Conservation (phyloP, 1,140 invertebrate genomes). For the Penaeus japonicus region DNA sequence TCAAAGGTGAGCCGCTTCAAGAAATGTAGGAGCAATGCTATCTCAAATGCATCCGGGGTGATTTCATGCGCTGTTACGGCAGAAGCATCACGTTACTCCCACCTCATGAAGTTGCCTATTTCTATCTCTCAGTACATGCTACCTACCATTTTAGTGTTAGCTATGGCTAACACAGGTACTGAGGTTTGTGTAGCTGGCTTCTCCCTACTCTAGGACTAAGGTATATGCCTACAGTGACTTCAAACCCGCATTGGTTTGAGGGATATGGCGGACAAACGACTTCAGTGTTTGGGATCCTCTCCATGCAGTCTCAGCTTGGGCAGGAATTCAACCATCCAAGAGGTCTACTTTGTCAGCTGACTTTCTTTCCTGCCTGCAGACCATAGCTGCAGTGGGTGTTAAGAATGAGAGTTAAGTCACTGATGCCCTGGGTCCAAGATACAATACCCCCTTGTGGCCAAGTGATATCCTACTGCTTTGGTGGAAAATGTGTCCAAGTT, state of each 20-base stretch:
- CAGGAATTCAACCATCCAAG: not conserved
- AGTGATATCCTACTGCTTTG: not conserved
- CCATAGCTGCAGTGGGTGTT: no score
- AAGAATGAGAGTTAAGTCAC: no score
- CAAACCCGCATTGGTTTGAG: not conserved
- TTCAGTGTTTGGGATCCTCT: not conserved
- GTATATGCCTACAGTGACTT: not conserved
- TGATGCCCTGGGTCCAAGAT: not conserved
- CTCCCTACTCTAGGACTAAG: not conserved
- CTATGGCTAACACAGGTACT: not conserved
- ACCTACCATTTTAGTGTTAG: not conserved
- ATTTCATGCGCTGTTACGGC: no score
- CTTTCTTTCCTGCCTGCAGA: not conserved
- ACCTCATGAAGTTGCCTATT: no score
- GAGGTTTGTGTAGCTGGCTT: not conserved
- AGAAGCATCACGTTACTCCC: no score
- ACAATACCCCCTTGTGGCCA: not conserved
- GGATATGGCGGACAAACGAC: not conserved
- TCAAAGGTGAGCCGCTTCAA: not conserved
- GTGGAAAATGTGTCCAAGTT: conserved; percentile 4
- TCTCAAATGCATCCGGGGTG: no score
- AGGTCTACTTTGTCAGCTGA: not conserved
- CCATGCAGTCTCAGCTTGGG: not conserved
- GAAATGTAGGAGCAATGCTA: not conserved
- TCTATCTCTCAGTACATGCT: no score